phyloP scores from a whole-genome alignment of 2,888 invertebrate species.

The Eutolmus rufibarbis region DNA sequence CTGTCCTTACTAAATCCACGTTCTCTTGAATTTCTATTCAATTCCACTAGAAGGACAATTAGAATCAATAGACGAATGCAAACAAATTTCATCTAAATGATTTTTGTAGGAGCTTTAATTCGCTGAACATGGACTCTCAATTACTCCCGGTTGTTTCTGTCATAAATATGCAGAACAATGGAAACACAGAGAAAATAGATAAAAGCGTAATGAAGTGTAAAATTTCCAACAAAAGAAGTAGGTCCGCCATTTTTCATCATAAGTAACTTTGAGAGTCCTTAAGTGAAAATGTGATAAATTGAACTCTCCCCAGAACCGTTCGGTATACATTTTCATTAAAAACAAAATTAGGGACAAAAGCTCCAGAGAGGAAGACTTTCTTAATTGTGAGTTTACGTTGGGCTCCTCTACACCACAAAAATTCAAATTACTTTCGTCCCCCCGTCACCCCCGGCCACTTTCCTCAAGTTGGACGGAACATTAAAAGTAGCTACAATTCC shows the following conservation, averaged over 20 bases:
- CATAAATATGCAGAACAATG: not conserved
- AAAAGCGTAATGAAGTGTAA: not conserved
- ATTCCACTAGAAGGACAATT: not conserved
- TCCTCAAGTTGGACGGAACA: not conserved
- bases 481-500: not conserved
- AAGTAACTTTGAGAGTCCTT: not conserved
- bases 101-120: not conserved
- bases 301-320: conserved; percentile 17
- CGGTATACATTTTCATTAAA: conserved; percentile 23
- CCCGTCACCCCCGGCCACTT: not conserved
- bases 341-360: not conserved
- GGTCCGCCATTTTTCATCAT: conserved; percentile 3
- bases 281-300: conserved; percentile 11
- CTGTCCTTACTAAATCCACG: not conserved
- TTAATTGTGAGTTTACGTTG: not conserved
- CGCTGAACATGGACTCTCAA: not conserved
- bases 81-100: not conserved
- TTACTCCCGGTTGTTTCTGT: not conserved
- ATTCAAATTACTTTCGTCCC: not conserved
- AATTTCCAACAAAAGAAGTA: not conserved
- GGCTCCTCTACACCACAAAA: not conserved
- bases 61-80: not conserved
- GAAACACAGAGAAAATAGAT: not conserved
- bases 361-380: not conserved
- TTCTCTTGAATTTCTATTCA: not conserved